Percentiles rank a stretch among this genome's conserved stretches.
Evolutionary conservation across 1,140 invertebrate genomes (phyloP).

Genomic region (Hydropsyche tenuis): DNA sequence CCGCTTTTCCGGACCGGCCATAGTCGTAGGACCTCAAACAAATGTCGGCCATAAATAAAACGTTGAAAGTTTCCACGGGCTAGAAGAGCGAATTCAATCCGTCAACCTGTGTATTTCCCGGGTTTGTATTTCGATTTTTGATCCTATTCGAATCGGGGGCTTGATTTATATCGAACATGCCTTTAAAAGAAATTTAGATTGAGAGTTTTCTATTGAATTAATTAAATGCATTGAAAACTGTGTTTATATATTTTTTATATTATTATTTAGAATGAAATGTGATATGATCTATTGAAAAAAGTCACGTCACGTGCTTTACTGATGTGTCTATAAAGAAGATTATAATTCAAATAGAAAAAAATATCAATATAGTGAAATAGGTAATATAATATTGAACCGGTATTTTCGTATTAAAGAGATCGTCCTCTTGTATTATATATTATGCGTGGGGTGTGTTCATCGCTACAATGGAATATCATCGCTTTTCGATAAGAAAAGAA

Average conservation of each 20-base stretch:
- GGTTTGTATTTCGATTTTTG: neutral
- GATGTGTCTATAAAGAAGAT: neutral
- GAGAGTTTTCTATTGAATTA: too few species aligned
- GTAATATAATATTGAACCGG: neutral
- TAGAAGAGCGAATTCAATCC: neutral
- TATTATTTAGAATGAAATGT: too few species aligned
- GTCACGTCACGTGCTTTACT: too few species aligned
- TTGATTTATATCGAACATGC: too few species aligned
- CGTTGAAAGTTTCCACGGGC: slow-evolving; percentile 29
- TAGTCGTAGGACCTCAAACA: slow-evolving; percentile 21
- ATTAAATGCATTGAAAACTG: too few species aligned
- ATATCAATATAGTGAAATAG: neutral
- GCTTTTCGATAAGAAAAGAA: slow-evolving; percentile 1
- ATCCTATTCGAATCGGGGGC: neutral
- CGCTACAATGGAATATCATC: neutral
- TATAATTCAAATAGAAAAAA: neutral
- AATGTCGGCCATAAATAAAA: slow-evolving; percentile 32
- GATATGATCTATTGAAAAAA: too few species aligned
- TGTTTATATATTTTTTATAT: too few species aligned
- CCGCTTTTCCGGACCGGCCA: slow-evolving; percentile 7
- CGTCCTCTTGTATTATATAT: too few species aligned
- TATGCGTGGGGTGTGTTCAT: too few species aligned
- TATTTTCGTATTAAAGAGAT: too few species aligned
- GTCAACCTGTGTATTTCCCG: neutral
- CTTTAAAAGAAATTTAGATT: too few species aligned